phyloP scores from a whole-genome alignment of 2,888 invertebrate species.

The Eupsilia transversa region DNA sequence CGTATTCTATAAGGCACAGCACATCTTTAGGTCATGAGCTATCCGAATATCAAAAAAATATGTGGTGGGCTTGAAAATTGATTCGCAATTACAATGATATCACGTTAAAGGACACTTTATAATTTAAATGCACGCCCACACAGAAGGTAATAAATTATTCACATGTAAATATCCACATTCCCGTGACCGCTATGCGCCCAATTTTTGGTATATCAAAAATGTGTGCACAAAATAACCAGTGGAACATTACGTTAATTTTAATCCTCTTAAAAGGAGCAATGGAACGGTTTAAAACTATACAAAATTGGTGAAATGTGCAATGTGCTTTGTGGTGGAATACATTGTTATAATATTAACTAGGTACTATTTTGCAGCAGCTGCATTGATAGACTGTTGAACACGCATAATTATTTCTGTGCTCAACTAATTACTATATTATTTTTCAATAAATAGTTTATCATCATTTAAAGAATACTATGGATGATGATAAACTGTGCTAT shows the following conservation, averaged over 20 bases:
- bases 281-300: slow-evolving; percentile 49
- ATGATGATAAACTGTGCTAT: too few relatives aligned
- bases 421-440: not conserved
- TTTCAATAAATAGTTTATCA: not conserved
- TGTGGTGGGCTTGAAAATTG: too few relatives aligned
- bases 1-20: too few relatives aligned
- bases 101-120: slow-evolving; percentile 1
- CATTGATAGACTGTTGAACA: slow-evolving; percentile 4
- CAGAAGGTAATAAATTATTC: slow-evolving; percentile 38
- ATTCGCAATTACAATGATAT: too few relatives aligned
- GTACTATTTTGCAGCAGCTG: slow-evolving; percentile 13
- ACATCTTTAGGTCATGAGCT: too few relatives aligned
- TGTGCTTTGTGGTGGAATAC: slow-evolving; percentile 50
- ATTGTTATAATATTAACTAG: slow-evolving; percentile 24
- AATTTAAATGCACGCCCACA: slow-evolving; percentile 22
- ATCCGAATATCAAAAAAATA: too few relatives aligned
- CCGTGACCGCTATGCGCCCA: not conserved
- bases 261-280: slow-evolving; percentile 52
- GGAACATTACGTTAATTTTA: slow-evolving; percentile 52
- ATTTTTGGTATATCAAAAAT: slow-evolving; percentile 53
- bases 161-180: slow-evolving; percentile 23
- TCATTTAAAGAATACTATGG: too few relatives aligned
- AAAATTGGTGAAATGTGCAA: slow-evolving; percentile 38
- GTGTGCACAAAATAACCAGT: slow-evolving; percentile 34
- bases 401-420: not conserved